Conservation (phyloP, 2,888 invertebrate genomes). For the Nebria brevicollis region DNA sequence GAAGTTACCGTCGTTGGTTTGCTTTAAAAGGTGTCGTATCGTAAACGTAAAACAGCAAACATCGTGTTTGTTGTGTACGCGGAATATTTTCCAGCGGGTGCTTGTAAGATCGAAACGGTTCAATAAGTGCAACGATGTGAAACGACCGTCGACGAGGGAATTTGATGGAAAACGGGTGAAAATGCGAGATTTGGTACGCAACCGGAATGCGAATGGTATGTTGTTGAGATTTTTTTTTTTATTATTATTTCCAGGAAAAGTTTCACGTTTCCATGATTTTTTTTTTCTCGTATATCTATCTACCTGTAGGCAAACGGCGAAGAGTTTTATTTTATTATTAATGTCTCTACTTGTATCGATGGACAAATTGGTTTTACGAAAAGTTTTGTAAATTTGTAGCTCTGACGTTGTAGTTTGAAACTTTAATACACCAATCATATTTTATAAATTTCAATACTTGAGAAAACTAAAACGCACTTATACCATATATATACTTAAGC, state of each 20-base stretch:
- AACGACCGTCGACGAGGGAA: constrained; percentile 22
- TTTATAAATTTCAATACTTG: not conserved
- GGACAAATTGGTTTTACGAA: not conserved
- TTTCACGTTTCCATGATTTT: not conserved
- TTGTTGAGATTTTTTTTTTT: not conserved
- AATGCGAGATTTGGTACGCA: constrained; percentile 36
- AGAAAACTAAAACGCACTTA: no score
- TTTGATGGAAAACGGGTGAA: constrained; percentile 37
- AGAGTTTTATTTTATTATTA: constrained; percentile 3
- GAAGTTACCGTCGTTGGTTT: constrained; percentile 5
- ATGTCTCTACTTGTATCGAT: not conserved
- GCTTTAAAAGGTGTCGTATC: constrained; percentile 5
- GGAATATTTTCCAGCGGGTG: constrained; percentile 10
- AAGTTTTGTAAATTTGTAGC: not conserved
- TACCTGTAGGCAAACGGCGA: not conserved
- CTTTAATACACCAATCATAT: not conserved
- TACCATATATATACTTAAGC: no score
- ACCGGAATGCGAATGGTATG: constrained; percentile 39
- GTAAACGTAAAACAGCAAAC: not conserved
- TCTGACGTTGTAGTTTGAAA: not conserved
- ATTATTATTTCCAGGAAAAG: constrained; percentile 3
- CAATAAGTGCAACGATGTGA: constrained; percentile 20
- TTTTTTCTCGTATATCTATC: not conserved
- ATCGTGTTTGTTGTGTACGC: constrained; percentile 12
- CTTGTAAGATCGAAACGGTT: constrained; percentile 20